These are phyloP conservation scores for Unio delphinus DNA, from an alignment of 2,888 invertebrate species.

Conservation along the genomic window DNA sequence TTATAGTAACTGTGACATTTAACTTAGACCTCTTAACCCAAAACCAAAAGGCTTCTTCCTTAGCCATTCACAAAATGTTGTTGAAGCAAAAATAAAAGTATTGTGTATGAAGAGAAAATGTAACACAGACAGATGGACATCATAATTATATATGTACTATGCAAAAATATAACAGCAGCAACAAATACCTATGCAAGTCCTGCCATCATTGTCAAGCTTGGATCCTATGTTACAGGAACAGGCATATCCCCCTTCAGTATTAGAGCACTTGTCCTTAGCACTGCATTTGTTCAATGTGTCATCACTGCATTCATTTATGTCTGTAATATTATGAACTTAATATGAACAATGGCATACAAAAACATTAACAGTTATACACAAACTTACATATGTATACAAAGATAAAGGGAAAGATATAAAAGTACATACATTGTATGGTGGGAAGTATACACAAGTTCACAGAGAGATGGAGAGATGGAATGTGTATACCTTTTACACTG, in stretches of 20 bases:
- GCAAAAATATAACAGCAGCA: constrained; percentile 4
- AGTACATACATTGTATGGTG: neutral
- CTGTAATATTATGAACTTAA: constrained; percentile 8
- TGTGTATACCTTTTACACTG: neutral
- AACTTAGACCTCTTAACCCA: too few relatives aligned
- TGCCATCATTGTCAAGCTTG: constrained; percentile 37
- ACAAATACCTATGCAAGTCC: constrained; percentile 37
- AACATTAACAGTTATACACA: too few relatives aligned
- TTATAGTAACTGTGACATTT: too few relatives aligned
- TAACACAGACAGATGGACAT: too few relatives aligned
- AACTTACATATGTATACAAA: neutral
- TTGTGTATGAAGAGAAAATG: too few relatives aligned
- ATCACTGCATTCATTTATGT: constrained; percentile 26
- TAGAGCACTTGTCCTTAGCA: constrained; percentile 26
- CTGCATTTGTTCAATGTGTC: constrained; percentile 16
- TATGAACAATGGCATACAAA: too few relatives aligned
- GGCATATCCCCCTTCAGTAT: constrained; percentile 36
- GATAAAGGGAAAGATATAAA: neutral
- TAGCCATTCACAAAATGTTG: too few relatives aligned
- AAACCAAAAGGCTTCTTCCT: too few relatives aligned
- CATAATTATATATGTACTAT: too few relatives aligned
- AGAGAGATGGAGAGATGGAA: neutral
- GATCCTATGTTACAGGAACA: constrained; percentile 80
- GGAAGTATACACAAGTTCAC: neutral
- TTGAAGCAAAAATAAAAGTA: too few relatives aligned